These are phyloP conservation scores for Macaca fascicularis DNA, from an alignment of 2,113 vertebrate genomes.

Conservation along the genomic window DNA sequence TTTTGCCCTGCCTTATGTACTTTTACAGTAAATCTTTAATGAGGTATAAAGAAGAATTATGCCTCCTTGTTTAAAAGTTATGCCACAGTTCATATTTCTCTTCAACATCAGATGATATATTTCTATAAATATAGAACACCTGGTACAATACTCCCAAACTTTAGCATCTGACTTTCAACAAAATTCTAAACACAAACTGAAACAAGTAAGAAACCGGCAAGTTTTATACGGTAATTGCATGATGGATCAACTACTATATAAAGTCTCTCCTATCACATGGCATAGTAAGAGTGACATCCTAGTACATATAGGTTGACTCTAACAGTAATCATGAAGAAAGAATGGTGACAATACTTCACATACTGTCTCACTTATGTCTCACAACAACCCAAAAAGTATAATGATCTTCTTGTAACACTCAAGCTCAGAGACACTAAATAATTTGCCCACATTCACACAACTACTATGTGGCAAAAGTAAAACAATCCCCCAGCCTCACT, in stretches of 20 bases:
- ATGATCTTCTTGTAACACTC: not conserved
- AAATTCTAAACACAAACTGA: slow-evolving; percentile 3
- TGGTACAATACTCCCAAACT: not conserved
- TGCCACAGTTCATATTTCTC: not conserved
- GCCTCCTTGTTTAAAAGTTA: not conserved
- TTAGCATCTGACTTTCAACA: not conserved
- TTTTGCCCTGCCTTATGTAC: not conserved
- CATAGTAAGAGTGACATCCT: not conserved
- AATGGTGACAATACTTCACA: slow-evolving; percentile 21
- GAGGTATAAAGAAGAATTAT: not conserved
- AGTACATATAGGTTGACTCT: not conserved
- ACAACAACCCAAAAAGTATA: not conserved
- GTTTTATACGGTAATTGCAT: not conserved
- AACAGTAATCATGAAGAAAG: not conserved
- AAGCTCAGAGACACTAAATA: not conserved
- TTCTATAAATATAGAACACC: not conserved
- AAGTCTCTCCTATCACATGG: not conserved
- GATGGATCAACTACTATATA: not conserved
- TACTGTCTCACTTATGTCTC: not conserved
- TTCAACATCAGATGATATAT: not conserved
- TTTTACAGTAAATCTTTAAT: not conserved
- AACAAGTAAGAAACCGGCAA: not conserved
- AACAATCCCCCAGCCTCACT: not conserved
- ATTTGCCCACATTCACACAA: not conserved
- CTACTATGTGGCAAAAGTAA: not conserved